These are phyloP conservation scores for Papio anubis DNA, from an alignment of 2,113 vertebrate species.

Conservation along the genomic window DNA sequence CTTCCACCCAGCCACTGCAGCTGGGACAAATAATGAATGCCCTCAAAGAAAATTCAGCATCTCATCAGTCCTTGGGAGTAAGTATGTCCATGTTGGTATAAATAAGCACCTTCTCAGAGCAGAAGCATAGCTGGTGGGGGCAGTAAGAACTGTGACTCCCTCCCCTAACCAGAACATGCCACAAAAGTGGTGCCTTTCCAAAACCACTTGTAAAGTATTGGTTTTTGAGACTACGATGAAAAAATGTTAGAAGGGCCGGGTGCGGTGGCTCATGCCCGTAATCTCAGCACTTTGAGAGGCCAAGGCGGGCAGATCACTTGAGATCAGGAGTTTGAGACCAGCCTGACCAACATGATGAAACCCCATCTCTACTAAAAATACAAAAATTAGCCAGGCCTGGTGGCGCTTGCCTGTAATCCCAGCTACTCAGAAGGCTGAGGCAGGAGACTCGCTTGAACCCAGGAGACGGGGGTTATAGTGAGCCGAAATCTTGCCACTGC, in stretches of 20 bases:
- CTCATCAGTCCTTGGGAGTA: not conserved
- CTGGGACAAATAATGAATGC: not conserved
- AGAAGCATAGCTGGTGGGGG: not conserved
- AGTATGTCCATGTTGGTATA: not conserved
- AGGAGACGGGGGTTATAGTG: too few relatives aligned
- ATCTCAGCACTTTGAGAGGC: too few relatives aligned
- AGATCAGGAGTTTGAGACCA: too few relatives aligned
- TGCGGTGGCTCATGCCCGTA: too few relatives aligned
- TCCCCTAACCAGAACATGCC: accelerated
- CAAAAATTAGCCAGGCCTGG: too few relatives aligned
- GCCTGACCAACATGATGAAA: too few relatives aligned
- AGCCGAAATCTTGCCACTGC: too few relatives aligned
- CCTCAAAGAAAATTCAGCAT: not conserved
- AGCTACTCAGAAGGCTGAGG: too few relatives aligned
- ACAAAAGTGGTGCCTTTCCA: not conserved
- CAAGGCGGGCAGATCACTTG: too few relatives aligned
- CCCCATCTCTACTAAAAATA: too few relatives aligned
- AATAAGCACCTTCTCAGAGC: not conserved
- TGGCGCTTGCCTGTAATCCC: too few relatives aligned
- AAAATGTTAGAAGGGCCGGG: not conserved
- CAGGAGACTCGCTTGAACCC: too few relatives aligned
- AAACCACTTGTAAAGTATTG: not conserved
- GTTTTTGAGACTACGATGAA: not conserved
- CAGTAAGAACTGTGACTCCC: not conserved
- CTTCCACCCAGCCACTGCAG: not conserved